These are phyloP conservation scores for Graphium colonna DNA, from an alignment of 2,888 invertebrate species.

Conservation along the genomic window DNA sequence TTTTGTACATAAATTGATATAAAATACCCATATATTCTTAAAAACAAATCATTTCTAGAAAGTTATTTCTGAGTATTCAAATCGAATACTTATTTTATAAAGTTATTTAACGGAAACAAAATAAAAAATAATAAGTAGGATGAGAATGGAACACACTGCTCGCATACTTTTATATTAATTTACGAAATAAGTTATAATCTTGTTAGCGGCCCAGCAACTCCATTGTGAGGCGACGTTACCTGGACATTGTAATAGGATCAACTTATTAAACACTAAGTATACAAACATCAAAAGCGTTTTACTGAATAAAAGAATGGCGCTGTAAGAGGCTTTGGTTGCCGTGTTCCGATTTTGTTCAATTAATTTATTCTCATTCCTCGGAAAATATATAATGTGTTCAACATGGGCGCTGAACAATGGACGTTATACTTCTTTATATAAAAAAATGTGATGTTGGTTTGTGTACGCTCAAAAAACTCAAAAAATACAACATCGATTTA, in stretches of 20 bases:
- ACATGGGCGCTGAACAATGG: neutral
- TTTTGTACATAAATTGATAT: too few species aligned
- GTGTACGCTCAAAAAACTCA: too few species aligned
- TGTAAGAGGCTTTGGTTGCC: constrained; percentile 65
- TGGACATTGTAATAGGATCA: constrained; percentile 80
- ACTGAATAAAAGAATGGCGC: constrained; percentile 59
- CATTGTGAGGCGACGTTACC: constrained; percentile 69
- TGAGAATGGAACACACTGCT: constrained; percentile 50
- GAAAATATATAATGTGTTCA: neutral
- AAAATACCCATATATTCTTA: too few species aligned
- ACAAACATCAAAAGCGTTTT: constrained; percentile 74
- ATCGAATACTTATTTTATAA: too few species aligned
- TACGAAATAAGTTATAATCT: constrained; percentile 78
- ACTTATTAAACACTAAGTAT: constrained; percentile 79
- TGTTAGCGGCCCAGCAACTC: constrained; percentile 67
- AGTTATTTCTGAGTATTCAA: too few species aligned
- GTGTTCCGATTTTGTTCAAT: constrained; percentile 35
- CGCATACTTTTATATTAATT: constrained; percentile 73
- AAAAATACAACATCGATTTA: too few species aligned
- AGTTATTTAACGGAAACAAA: constrained; percentile 1
- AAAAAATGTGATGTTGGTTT: neutral
- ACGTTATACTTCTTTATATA: neutral
- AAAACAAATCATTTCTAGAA: too few species aligned
- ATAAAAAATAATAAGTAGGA: constrained; percentile 22
- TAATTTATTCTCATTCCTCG: constrained; percentile 15